phyloP scores from a whole-genome alignment of 2,113 vertebrate genomes.

The Centropus unirufus region DNA sequence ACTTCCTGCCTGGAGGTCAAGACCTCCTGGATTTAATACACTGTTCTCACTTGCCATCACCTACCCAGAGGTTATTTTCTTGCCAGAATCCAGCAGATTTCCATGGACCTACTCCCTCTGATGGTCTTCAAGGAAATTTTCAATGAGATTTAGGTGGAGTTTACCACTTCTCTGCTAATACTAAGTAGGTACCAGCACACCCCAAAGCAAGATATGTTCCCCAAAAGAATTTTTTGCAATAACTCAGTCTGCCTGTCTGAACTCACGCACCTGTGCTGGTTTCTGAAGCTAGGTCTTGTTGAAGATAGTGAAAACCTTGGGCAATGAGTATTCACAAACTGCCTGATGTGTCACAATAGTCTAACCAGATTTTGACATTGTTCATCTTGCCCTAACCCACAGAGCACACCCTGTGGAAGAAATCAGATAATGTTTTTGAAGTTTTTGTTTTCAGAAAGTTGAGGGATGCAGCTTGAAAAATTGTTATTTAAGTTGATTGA shows the following conservation, averaged over 20 bases:
- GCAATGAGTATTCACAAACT: neutral
- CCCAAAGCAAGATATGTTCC: neutral
- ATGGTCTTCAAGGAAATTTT: neutral
- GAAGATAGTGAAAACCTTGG: neutral
- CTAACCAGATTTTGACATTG: neutral
- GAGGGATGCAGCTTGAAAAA: rapidly evolving
- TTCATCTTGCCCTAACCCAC: neutral
- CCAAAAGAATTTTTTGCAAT: neutral
- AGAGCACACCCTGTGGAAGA: neutral
- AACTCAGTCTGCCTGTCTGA: neutral
- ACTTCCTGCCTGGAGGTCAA: neutral
- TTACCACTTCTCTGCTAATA: neutral
- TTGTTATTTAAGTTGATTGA: neutral
- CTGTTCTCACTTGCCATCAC: neutral
- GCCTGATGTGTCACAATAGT: neutral
- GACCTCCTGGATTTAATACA: neutral
- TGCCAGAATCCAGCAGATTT: neutral
- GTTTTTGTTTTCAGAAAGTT: neutral
- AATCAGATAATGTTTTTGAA: neutral
- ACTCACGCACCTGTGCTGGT: neutral
- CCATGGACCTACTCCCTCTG: neutral
- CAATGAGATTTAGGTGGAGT: neutral
- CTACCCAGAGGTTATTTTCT: neutral
- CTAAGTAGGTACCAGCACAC: neutral
- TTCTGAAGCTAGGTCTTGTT: neutral